Evolutionary conservation across 2,113 vertebrate genomes (phyloP).

Genomic region (Poeciliopsis prolifica): DNA sequence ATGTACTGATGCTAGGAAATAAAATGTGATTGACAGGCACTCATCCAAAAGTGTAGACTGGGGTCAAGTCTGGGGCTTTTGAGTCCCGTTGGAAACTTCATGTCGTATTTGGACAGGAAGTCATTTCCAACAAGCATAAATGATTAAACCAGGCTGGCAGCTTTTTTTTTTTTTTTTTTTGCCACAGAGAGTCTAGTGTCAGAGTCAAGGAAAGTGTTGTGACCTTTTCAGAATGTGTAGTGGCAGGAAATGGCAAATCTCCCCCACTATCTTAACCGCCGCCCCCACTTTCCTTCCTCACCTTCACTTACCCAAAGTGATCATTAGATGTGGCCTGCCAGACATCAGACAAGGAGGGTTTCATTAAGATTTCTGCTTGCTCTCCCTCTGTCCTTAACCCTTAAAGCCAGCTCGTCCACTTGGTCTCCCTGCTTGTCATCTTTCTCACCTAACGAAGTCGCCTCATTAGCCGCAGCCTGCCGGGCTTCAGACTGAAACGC

Average conservation of each 20-base stretch:
- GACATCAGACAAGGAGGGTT: constrained; percentile 41
- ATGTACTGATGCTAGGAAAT: background rate
- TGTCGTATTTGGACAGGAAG: background rate
- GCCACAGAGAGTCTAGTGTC: background rate
- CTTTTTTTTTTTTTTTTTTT: background rate
- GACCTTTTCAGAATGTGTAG: constrained; percentile 5
- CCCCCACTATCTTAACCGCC: background rate
- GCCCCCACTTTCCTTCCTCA: background rate
- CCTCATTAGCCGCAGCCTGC: constrained; percentile 57
- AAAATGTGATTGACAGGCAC: background rate
- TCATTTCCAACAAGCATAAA: background rate
- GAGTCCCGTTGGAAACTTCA: background rate
- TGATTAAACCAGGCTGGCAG: background rate
- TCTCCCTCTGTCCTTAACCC: background rate
- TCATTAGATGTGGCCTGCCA: constrained; percentile 40
- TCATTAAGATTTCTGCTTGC: constrained; percentile 33
- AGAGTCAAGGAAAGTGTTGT: background rate
- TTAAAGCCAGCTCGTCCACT: constrained; percentile 8
- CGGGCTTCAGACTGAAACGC: constrained; percentile 46
- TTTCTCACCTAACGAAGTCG: constrained; percentile 45
- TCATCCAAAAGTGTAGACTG: background rate
- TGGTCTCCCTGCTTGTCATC: background rate
- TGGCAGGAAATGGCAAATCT: background rate
- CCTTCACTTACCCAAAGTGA: constrained; percentile 18
- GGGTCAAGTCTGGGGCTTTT: background rate